Percentiles rank a stretch among this genome's conserved stretches.
Conservation (phyloP, 2,888 invertebrate genomes). For the Plagodis dolabraria region DNA sequence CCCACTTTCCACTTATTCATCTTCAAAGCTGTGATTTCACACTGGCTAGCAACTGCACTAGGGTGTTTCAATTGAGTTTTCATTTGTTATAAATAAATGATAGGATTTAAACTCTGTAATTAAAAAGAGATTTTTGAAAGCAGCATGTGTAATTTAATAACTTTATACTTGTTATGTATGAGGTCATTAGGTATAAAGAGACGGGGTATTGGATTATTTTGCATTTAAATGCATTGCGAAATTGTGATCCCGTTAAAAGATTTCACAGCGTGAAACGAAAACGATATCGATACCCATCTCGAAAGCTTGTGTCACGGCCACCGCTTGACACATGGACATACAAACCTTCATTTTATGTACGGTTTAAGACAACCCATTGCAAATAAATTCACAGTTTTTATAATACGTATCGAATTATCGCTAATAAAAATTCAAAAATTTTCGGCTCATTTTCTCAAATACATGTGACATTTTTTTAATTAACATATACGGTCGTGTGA, state of each 20-base stretch:
- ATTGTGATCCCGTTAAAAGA: constrained; percentile 58
- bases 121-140: constrained; percentile 39
- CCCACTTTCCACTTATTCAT: constrained; percentile 22
- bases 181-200: constrained; percentile 47
- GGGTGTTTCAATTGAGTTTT: constrained; percentile 52
- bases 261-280: constrained; percentile 69
- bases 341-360: constrained; percentile 68
- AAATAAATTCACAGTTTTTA: constrained; percentile 77
- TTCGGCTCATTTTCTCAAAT: constrained; percentile 51
- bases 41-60: constrained; percentile 41
- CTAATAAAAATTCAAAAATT: constrained; percentile 31
- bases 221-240: constrained; percentile 70
- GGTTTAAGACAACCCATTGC: constrained; percentile 54
- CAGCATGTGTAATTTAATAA: constrained; percentile 49
- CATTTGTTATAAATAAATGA: constrained; percentile 28
- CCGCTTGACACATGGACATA: constrained; percentile 71
- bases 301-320: constrained; percentile 64
- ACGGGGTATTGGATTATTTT: constrained; percentile 55
- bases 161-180: constrained; percentile 57
- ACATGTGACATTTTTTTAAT: constrained; percentile 44
- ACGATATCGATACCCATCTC: constrained; percentile 57
- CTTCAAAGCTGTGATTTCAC: constrained; percentile 48
- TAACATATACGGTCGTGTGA: constrained; percentile 44
- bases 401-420: constrained; percentile 70
- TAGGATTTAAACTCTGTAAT: constrained; percentile 40